These are phyloP conservation scores for Amazona vittata DNA, from an alignment of 2,113 vertebrate genomes.

Conservation along the genomic window DNA sequence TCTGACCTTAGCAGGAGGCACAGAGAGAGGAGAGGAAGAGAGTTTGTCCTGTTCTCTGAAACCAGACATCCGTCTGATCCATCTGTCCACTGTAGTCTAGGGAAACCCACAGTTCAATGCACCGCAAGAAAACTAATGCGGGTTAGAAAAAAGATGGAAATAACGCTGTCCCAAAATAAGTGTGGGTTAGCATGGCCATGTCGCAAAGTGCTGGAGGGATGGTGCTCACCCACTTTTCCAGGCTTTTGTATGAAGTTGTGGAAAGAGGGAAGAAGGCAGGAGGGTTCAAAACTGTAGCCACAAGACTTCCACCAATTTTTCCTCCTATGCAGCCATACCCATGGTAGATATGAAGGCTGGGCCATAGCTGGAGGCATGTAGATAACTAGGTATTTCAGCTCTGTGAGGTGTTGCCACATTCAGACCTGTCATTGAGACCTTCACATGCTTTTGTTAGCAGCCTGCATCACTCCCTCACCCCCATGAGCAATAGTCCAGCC, in stretches of 20 bases:
- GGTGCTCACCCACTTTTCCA: background rate
- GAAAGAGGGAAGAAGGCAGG: background rate
- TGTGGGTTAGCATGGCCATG: background rate
- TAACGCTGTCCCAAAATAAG: background rate
- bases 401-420: background rate
- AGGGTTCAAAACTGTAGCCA: background rate
- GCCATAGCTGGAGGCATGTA: background rate
- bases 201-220: background rate
- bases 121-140: background rate
- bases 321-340: background rate
- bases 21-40: background rate
- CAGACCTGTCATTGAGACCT: background rate
- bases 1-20: background rate
- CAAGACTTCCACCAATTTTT: background rate
- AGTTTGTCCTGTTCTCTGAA: background rate
- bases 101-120: background rate
- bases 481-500: background rate
- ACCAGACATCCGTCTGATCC: background rate
- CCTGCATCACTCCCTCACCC: background rate
- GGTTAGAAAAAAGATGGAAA: background rate
- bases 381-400: background rate
- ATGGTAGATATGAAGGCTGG: background rate
- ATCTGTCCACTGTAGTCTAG: background rate
- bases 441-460: background rate
- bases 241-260: fast-evolving